These are phyloP conservation scores for Macrochelys suwanniensis DNA, from an alignment of 2,797 vertebrate genomes.

Conservation along the genomic window DNA sequence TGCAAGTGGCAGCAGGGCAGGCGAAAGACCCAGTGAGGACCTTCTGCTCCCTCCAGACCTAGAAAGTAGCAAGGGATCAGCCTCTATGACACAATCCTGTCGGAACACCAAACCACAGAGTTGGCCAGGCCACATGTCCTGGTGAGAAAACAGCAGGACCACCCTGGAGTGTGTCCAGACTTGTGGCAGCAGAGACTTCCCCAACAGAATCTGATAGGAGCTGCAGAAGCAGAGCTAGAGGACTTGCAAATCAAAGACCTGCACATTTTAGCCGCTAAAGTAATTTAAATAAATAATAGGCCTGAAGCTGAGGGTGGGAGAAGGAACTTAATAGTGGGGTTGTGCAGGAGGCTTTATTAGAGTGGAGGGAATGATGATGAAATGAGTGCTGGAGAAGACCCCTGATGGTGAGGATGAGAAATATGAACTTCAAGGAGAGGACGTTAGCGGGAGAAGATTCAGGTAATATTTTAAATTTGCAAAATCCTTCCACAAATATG, in stretches of 20 bases:
- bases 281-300: not conserved
- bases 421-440: not conserved
- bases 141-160: not conserved
- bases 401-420: not conserved
- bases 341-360: not conserved
- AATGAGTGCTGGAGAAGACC: not conserved
- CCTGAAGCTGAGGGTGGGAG: not conserved
- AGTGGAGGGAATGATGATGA: not conserved
- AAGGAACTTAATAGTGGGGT: not conserved
- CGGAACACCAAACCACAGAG: not conserved
- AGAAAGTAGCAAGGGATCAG: not conserved
- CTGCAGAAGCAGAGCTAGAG: not conserved
- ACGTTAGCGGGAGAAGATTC: not conserved
- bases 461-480: not conserved
- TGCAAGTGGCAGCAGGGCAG: not conserved
- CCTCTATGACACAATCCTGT: not conserved
- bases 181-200: not conserved
- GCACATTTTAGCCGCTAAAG: not conserved
- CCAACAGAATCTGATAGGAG: not conserved
- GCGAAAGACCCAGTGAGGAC: not conserved
- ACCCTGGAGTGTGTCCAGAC: not conserved
- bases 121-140: rapidly evolving
- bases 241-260: not conserved
- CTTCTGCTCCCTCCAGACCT: not conserved
- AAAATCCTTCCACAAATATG: not conserved